Percentiles rank a stretch among this genome's conserved stretches.
Evolutionary conservation across 2,888 invertebrate species (phyloP).

Genomic region (Leptopilina syphax): DNA sequence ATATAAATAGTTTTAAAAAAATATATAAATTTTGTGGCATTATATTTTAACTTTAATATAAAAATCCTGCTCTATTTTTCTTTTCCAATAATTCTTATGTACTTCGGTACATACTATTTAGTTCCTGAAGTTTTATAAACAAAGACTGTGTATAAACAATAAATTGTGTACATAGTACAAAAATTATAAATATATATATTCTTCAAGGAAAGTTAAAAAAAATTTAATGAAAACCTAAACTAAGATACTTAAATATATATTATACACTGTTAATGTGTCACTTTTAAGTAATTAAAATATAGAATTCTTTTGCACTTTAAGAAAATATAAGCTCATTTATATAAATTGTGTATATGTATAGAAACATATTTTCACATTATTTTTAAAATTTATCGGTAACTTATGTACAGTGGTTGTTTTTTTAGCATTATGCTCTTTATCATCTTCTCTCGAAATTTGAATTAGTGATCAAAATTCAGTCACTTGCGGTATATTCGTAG

Average conservation of each 20-base stretch:
- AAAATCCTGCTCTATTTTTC: not conserved
- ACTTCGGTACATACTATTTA: constrained; percentile 22
- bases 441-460: not conserved
- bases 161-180: constrained; percentile 37
- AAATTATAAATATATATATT: not conserved
- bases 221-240: not conserved
- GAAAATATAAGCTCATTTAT: constrained; percentile 34
- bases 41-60: constrained; percentile 5
- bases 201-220: constrained; percentile 15
- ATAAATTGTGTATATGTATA: not conserved
- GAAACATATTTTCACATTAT: constrained; percentile 4
- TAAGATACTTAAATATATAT: not conserved
- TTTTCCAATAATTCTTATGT: not conserved
- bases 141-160: constrained; percentile 4
- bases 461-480: too few species aligned
- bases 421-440: not conserved
- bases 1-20: constrained; percentile 9
- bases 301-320: constrained; percentile 5
- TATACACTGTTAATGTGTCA: not conserved
- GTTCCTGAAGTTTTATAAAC: not conserved
- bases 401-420: constrained; percentile 34
- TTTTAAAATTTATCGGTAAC: constrained; percentile 11
- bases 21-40: not conserved
- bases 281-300: constrained; percentile 32
- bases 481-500: too few species aligned